Conservation (phyloP, 2,888 invertebrate species). For the Brenthis daphne region DNA sequence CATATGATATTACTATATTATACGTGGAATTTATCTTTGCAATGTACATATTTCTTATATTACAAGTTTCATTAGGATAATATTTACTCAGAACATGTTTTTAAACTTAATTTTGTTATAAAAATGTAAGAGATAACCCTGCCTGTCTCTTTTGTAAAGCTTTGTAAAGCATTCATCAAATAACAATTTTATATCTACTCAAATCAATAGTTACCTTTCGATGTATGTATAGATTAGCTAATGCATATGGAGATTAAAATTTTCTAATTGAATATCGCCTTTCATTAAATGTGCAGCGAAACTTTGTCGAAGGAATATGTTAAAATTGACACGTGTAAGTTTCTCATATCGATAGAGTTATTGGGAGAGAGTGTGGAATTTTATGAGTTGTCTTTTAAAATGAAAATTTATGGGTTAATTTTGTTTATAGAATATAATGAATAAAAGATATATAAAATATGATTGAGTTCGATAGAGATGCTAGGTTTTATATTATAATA, state of each 20-base stretch:
- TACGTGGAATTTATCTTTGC: too few relatives aligned
- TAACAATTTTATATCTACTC: conserved; percentile 35
- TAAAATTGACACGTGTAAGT: conserved; percentile 4
- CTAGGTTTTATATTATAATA: too few relatives aligned
- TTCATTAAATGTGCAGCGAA: conserved; percentile 8
- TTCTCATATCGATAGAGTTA: not conserved
- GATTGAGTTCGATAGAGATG: too few relatives aligned
- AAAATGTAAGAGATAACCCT: conserved; percentile 5
- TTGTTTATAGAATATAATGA: too few relatives aligned
- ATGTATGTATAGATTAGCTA: conserved; percentile 18
- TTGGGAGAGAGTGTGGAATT: conserved; percentile 1
- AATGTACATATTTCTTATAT: too few relatives aligned
- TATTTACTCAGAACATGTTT: not conserved
- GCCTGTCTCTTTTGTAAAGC: not conserved
- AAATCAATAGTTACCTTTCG: conserved; percentile 20
- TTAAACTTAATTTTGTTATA: not conserved
- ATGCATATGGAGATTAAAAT: conserved; percentile 24
- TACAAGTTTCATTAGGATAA: too few relatives aligned
- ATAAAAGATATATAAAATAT: too few relatives aligned
- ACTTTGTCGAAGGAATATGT: conserved; percentile 2
- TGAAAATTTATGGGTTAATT: not conserved
- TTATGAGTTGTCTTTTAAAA: conserved; percentile 1
- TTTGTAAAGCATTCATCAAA: conserved; percentile 30
- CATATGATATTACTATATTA: too few relatives aligned
- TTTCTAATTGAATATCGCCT: conserved; percentile 11